Evolutionary conservation across 1,140 invertebrate genomes (phyloP).

Genomic region (Drosophila oshimai): DNA sequence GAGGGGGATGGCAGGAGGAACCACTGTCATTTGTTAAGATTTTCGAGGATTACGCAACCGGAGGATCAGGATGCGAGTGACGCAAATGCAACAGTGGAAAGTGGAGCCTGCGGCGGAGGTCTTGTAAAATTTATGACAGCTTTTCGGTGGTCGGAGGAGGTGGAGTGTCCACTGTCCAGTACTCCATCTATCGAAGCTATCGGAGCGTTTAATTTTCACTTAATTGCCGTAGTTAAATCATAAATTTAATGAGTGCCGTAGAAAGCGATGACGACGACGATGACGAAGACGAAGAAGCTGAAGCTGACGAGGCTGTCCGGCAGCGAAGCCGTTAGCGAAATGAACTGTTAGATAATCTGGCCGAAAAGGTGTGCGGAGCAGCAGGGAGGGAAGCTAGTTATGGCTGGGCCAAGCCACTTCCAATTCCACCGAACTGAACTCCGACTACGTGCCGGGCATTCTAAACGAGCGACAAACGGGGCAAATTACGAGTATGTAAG

Average conservation of each 20-base stretch:
- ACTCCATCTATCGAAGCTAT: constrained; percentile 12
- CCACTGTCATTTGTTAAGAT: constrained; percentile 23
- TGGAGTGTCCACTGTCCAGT: background rate
- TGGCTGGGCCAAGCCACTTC: constrained; percentile 21
- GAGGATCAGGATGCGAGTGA: constrained; percentile 15
- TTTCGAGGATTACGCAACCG: constrained; percentile 18
- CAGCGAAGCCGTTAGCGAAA: constrained; percentile 48
- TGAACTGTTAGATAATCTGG: constrained; percentile 55
- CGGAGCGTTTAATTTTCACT: constrained; percentile 54
- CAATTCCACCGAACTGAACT: background rate
- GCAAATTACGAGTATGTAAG: background rate
- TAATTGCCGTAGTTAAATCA: constrained; percentile 58
- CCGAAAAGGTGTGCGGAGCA: background rate
- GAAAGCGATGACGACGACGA: constrained; percentile 34
- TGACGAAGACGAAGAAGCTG: constrained; percentile 18
- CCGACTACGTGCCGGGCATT: constrained; percentile 39
- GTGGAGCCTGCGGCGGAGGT: constrained; percentile 16
- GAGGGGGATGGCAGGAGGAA: background rate
- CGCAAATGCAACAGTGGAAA: background rate
- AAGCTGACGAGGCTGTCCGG: constrained; percentile 14
- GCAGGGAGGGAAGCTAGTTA: constrained; percentile 7
- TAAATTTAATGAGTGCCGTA: constrained; percentile 49
- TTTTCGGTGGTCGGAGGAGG: background rate
- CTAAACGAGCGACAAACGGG: constrained; percentile 4
- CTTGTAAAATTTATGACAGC: constrained; percentile 2